phyloP scores from a whole-genome alignment of 2,113 vertebrate genomes.

The Ardeotis arabs region DNA sequence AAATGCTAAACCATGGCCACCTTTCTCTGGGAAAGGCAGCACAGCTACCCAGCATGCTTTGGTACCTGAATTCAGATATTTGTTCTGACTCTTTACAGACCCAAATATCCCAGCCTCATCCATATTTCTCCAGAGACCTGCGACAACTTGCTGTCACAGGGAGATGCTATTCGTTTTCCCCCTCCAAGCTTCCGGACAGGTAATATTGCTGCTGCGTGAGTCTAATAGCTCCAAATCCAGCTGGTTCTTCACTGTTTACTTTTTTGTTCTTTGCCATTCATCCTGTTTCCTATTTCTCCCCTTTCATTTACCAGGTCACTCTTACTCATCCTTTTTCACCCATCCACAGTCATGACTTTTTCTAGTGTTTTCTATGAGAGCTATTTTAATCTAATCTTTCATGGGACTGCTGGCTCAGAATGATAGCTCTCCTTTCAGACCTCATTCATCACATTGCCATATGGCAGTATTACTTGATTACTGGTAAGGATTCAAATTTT shows the following conservation, averaged over 20 bases:
- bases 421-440: constrained; percentile 2
- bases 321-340: constrained; percentile 5
- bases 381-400: constrained; percentile 12
- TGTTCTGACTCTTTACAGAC: not conserved
- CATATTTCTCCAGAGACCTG: not conserved
- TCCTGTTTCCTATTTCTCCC: not conserved
- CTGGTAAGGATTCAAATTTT: constrained; percentile 7
- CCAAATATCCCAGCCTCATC: not conserved
- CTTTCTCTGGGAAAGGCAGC: not conserved
- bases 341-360: not conserved
- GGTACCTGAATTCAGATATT: not conserved
- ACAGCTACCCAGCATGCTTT: not conserved
- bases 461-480: constrained; percentile 5
- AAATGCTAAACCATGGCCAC: not conserved
- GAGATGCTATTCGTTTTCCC: not conserved
- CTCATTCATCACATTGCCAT: constrained; percentile 15
- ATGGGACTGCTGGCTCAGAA: not conserved
- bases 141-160: not conserved
- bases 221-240: not conserved
- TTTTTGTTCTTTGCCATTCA: not conserved
- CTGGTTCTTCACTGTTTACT: not conserved
- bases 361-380: not conserved
- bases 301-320: not conserved
- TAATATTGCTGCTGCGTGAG: not conserved
- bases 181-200: not conserved